A percentile compares a stretch with the other conserved stretches of the same genome.
These are phyloP conservation scores for Cosmorhoe ocellata DNA, from an alignment of 2,888 invertebrate species.

Conservation along the genomic window DNA sequence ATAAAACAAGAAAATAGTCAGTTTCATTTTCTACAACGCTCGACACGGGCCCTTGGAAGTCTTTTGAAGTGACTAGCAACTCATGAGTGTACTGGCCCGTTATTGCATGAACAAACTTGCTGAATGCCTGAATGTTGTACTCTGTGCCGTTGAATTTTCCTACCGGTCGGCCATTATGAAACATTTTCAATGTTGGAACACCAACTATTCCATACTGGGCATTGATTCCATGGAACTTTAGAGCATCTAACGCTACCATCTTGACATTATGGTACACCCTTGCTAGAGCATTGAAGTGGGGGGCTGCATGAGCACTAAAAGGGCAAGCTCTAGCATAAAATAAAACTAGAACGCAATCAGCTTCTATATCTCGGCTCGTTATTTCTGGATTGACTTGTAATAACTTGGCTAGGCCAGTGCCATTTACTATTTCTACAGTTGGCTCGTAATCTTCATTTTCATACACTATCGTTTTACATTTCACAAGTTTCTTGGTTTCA, in stretches of 20 bases:
- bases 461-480: slow-evolving; percentile 67
- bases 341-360: slow-evolving; percentile 89
- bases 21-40: slow-evolving; percentile 88
- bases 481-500: slow-evolving; percentile 71
- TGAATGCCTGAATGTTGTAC: slow-evolving; percentile 90
- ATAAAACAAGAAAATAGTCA: slow-evolving; percentile 90
- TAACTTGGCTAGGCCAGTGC: slow-evolving; percentile 85
- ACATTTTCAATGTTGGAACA: slow-evolving; percentile 93
- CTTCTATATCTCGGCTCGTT: slow-evolving; percentile 84
- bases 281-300: slow-evolving; percentile 94
- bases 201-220: slow-evolving; percentile 96
- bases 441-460: slow-evolving; percentile 65
- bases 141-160: slow-evolving; percentile 92
- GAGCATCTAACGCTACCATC: slow-evolving; percentile 94
- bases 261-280: slow-evolving; percentile 93
- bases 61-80: slow-evolving; percentile 87
- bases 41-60: slow-evolving; percentile 91
- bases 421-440: slow-evolving; percentile 86
- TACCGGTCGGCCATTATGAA: slow-evolving; percentile 93
- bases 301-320: slow-evolving; percentile 94
- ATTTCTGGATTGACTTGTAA: slow-evolving; percentile 85
- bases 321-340: slow-evolving; percentile 96
- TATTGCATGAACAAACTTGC: slow-evolving; percentile 88
- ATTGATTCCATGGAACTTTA: slow-evolving; percentile 91
- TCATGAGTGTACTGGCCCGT: slow-evolving; percentile 86